Conservation (phyloP, 2,888 invertebrate species). For the Teleogryllus oceanicus region DNA sequence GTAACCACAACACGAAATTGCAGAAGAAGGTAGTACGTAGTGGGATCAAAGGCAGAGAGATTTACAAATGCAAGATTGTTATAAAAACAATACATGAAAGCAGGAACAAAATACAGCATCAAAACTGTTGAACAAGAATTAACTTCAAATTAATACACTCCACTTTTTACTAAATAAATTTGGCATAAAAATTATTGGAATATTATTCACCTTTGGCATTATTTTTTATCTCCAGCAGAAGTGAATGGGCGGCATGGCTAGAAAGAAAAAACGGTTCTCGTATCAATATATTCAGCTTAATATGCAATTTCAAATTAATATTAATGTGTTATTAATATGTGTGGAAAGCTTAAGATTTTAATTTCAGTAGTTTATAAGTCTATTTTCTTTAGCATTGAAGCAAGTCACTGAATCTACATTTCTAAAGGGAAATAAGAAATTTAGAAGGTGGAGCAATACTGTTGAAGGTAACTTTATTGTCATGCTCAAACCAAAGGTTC, state of each 20-base stretch:
- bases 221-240: constrained; percentile 56
- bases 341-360: too few species aligned
- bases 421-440: too few species aligned
- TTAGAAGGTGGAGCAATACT: too few species aligned
- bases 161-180: background rate
- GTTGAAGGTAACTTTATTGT: too few species aligned
- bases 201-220: constrained; percentile 50
- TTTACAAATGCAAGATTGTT: constrained; percentile 92
- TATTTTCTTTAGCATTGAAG: too few species aligned
- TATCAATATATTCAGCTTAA: too few species aligned
- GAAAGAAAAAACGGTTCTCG: constrained; percentile 44
- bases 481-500: too few species aligned
- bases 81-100: constrained; percentile 87
- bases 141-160: background rate
- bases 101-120: constrained; percentile 82
- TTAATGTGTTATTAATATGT: too few species aligned
- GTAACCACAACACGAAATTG: constrained; percentile 91
- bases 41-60: constrained; percentile 87
- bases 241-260: constrained; percentile 58
- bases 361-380: too few species aligned
- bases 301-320: too few species aligned
- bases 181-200: background rate
- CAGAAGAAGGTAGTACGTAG: constrained; percentile 85
- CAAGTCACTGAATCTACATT: too few species aligned
- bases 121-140: constrained; percentile 52